Evolutionary conservation across 2,113 vertebrate genomes (phyloP).

Genomic region (Ammodramus savannarum): DNA sequence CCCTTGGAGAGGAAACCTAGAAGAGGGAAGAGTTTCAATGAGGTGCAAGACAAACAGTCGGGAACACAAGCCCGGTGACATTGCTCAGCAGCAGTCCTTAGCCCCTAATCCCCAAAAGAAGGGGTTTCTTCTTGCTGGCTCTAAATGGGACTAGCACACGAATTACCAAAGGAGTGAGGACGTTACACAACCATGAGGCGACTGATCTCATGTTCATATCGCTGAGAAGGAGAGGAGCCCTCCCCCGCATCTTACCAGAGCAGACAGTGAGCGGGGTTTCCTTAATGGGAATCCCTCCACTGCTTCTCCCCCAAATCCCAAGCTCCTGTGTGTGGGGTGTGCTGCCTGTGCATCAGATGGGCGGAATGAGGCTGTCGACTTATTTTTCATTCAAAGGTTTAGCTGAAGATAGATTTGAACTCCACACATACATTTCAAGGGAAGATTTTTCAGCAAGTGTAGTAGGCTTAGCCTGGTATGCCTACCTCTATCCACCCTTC

Average conservation of each 20-base stretch:
- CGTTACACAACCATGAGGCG: background rate
- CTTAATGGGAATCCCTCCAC: background rate
- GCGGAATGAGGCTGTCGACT: background rate
- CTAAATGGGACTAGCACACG: background rate
- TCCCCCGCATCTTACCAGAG: background rate
- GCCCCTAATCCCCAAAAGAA: background rate
- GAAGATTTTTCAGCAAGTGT: background rate
- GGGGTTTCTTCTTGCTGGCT: background rate
- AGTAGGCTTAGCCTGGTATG: constrained; percentile 3
- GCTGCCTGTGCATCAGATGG: background rate
- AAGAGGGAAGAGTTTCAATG: background rate
- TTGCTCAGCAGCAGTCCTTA: background rate
- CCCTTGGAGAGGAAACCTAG: background rate
- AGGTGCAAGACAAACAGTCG: accelerated
- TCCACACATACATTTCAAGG: background rate
- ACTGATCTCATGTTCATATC: background rate
- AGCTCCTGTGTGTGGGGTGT: background rate
- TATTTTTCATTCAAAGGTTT: background rate
- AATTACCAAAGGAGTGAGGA: background rate
- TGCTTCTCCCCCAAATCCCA: constrained; percentile 5
- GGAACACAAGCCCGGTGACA: accelerated
- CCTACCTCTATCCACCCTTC: background rate
- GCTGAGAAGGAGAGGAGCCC: background rate
- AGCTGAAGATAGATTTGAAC: background rate
- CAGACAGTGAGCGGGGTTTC: background rate